phyloP scores from a whole-genome alignment of 2,797 vertebrate species.

The Arrhamphus sclerolepis region DNA sequence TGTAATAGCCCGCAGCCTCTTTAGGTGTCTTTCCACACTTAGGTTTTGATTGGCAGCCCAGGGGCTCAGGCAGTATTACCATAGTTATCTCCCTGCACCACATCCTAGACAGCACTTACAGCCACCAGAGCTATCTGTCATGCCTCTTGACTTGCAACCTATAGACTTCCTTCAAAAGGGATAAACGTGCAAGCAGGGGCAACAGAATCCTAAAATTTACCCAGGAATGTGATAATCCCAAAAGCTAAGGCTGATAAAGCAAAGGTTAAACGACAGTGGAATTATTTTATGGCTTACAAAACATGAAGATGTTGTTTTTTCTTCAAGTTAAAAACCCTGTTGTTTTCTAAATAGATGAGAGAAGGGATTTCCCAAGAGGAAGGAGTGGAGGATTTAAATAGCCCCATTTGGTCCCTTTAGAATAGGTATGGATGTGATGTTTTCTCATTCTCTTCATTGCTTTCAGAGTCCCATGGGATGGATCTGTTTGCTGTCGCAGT shows the following conservation, averaged over 20 bases:
- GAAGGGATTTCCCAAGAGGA: background rate
- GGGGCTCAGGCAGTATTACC: constrained; percentile 64
- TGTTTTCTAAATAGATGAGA: background rate
- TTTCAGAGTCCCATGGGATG: constrained; percentile 89
- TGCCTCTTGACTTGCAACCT: constrained; percentile 56
- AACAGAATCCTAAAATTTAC: constrained; percentile 24
- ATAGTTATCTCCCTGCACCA: constrained; percentile 68
- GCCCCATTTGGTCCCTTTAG: background rate
- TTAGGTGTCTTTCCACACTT: constrained; percentile 56
- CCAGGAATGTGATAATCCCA: constrained; percentile 27
- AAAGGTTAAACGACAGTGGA: background rate
- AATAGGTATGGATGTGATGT: background rate
- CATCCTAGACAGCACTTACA: constrained; percentile 60
- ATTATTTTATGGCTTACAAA: background rate
- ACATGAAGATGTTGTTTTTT: background rate
- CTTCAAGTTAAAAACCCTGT: background rate
- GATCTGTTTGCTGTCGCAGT: constrained; percentile 96
- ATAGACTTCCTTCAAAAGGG: constrained; percentile 58
- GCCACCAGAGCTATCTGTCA: constrained; percentile 65
- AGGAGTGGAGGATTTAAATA: background rate
- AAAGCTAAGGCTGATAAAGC: constrained; percentile 1
- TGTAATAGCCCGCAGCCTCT: constrained; percentile 56
- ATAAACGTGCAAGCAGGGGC: constrained; percentile 41
- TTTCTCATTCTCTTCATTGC: constrained; percentile 8
- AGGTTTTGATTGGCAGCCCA: constrained; percentile 70